Percentiles rank a stretch among this genome's conserved stretches.
These are phyloP conservation scores for Drosophila kokeensis DNA, from an alignment of 2,888 invertebrate genomes.

Conservation along the genomic window DNA sequence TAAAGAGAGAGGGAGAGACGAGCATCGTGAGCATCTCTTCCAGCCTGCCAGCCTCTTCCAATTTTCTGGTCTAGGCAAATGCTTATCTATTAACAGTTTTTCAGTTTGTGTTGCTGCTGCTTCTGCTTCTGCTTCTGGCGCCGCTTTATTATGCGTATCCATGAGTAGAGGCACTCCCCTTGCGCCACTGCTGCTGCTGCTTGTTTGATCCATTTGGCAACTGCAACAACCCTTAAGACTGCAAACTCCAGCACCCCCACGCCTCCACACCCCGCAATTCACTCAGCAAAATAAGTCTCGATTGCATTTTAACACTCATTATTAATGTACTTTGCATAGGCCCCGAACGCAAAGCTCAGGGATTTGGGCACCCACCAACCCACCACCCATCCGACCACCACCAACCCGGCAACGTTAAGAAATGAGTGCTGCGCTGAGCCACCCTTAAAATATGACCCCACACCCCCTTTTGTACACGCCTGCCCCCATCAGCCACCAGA, in stretches of 20 bases:
- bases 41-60: conserved; percentile 8
- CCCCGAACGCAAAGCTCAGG: conserved; percentile 29
- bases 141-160: conserved; percentile 56
- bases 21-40: background rate
- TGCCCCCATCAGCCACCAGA: background rate
- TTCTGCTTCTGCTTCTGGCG: conserved; percentile 21
- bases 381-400: conserved; percentile 1
- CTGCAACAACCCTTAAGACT: conserved; percentile 40
- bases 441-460: conserved; percentile 33
- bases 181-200: background rate
- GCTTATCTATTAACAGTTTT: conserved; percentile 48
- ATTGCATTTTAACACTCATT: conserved; percentile 69
- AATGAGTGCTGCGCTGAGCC: conserved; percentile 24
- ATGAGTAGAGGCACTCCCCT: conserved; percentile 2
- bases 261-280: conserved; percentile 2
- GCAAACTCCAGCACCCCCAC: background rate
- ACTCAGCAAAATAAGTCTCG: conserved; percentile 38
- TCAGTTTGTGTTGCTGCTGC: conserved; percentile 7
- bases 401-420: conserved; percentile 6
- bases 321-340: conserved; percentile 68
- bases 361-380: conserved; percentile 41
- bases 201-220: conserved; percentile 13
- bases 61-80: conserved; percentile 21
- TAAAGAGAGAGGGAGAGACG: background rate
- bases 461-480: conserved; percentile 1